Percentiles rank a stretch among this genome's conserved stretches.
These are phyloP conservation scores for Megalurothrips usitatus DNA, from an alignment of 2,888 invertebrate genomes.

Conservation along the genomic window DNA sequence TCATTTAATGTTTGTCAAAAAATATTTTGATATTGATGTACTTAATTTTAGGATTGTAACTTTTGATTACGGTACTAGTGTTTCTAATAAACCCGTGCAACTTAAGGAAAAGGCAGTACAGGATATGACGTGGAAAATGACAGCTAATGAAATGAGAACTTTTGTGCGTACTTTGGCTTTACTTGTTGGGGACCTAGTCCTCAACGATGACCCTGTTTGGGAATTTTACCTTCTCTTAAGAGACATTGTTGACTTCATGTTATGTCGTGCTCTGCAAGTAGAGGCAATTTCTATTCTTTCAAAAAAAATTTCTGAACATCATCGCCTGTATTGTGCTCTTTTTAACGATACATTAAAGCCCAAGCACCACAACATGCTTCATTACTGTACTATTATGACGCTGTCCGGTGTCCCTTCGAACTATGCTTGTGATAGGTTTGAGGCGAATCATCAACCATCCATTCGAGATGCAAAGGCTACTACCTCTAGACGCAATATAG, in stretches of 20 bases:
- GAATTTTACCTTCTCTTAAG: neutral
- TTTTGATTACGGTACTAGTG: neutral
- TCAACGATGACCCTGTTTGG: neutral
- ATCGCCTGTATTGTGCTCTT: neutral
- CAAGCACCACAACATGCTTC: neutral
- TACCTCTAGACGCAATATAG: neutral
- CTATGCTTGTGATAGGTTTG: neutral
- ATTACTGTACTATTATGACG: neutral
- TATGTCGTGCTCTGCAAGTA: neutral
- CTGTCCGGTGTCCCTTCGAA: neutral
- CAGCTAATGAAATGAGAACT: neutral
- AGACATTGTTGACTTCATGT: neutral
- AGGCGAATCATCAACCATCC: neutral
- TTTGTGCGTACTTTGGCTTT: neutral
- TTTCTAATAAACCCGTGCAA: neutral
- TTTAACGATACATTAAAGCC: neutral
- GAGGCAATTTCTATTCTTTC: neutral
- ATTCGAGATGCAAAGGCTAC: neutral
- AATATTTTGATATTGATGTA: neutral
- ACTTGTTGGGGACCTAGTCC: neutral
- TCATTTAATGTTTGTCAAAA: no score
- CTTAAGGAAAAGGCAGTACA: neutral
- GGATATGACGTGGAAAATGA: neutral
- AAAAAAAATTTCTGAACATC: neutral
- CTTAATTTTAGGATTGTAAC: neutral